Percentiles rank a stretch among this genome's conserved stretches.
Evolutionary conservation across 2,113 vertebrate species (phyloP).

Genomic region (Rhinoderma darwinii): DNA sequence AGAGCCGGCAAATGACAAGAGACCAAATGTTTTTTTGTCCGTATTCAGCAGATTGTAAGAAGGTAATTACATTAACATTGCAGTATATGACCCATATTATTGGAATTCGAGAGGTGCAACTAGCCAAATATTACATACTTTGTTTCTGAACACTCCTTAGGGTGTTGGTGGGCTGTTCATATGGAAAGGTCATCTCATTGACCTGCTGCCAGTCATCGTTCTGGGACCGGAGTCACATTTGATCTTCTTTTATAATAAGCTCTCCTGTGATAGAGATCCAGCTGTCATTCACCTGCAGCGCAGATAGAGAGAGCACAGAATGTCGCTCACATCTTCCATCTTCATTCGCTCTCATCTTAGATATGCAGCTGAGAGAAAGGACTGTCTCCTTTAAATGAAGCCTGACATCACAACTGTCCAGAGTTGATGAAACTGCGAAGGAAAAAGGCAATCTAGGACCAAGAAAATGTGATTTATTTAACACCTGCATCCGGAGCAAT

Average conservation of each 20-base stretch:
- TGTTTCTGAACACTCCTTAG: background rate
- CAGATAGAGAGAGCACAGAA: slow-evolving; percentile 15
- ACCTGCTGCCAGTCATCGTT: slow-evolving; percentile 32
- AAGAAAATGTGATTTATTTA: slow-evolving; percentile 53
- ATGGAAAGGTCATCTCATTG: slow-evolving; percentile 4
- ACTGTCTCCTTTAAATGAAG: slow-evolving; percentile 52
- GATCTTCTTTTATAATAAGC: slow-evolving; percentile 35
- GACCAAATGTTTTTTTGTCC: background rate
- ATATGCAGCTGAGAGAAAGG: slow-evolving; percentile 35
- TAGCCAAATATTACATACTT: background rate
- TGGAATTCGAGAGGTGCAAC: background rate
- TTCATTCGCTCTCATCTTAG: slow-evolving; percentile 24
- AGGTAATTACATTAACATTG: background rate
- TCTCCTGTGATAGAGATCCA: slow-evolving; percentile 35
- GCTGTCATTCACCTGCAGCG: slow-evolving; percentile 18
- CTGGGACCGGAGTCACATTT: background rate
- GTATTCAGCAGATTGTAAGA: background rate
- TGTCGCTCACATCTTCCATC: slow-evolving; percentile 37
- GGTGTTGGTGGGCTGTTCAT: background rate
- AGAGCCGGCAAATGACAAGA: background rate
- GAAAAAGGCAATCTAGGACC: slow-evolving; percentile 52
- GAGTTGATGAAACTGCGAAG: slow-evolving; percentile 49
- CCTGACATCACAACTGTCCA: slow-evolving; percentile 45
- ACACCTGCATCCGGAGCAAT: slow-evolving; percentile 41
- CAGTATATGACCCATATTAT: background rate